Conservation (phyloP, 2,113 vertebrate genomes). For the Saccopteryx leptura region DNA sequence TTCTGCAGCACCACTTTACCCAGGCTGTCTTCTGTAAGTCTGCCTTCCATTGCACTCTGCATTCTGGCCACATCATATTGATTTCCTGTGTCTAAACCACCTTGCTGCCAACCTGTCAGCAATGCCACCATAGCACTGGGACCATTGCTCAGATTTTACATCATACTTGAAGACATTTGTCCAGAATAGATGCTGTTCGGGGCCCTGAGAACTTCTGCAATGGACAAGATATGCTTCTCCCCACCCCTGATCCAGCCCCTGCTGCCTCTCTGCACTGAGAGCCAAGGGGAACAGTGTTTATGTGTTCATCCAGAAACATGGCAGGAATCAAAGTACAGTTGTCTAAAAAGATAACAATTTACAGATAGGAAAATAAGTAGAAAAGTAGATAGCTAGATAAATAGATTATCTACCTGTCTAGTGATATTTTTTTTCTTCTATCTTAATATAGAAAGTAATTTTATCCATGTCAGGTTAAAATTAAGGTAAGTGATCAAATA, state of each 20-base stretch:
- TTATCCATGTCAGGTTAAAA: slow-evolving; percentile 38
- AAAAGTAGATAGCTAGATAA: not conserved
- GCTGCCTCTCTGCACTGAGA: not conserved
- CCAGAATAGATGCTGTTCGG: not conserved
- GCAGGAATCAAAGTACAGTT: not conserved
- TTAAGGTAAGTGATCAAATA: not conserved
- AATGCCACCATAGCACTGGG: too few relatives aligned
- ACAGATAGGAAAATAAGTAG: not conserved
- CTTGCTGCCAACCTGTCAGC: not conserved
- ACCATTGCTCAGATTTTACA: not conserved
- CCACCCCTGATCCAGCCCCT: not conserved
- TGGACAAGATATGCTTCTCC: too few relatives aligned
- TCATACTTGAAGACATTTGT: not conserved
- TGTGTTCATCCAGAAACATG: not conserved
- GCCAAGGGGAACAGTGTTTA: not conserved
- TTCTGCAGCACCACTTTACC: not conserved
- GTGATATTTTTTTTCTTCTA: not conserved
- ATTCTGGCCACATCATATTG: not conserved
- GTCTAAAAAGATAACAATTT: not conserved
- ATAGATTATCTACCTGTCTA: not conserved
- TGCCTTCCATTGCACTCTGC: not conserved
- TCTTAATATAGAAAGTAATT: not conserved
- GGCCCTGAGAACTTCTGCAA: not conserved
- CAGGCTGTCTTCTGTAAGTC: slow-evolving; percentile 12
- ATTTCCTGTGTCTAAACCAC: slow-evolving; percentile 15